Evolutionary conservation across 2,888 invertebrate genomes (phyloP), one percentile per base, ranked within the genome.

Genomic region (Orthosia gothica): DNA sequence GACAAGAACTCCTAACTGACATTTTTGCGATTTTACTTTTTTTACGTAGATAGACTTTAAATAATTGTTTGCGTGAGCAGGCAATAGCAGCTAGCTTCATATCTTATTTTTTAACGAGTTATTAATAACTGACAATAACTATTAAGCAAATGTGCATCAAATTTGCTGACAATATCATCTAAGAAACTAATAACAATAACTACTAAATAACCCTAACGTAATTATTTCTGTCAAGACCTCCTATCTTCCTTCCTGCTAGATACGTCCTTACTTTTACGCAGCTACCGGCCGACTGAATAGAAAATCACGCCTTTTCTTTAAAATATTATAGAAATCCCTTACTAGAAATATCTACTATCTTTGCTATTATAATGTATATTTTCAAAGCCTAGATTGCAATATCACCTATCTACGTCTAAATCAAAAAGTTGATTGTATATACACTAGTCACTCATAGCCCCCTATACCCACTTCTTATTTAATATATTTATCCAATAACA

Each of bases 391-490:
- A 68, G 26, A 1, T 40, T 45, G 65, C 66, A 69, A 61, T 61
- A 69, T 69, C 61, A 69, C 52, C 69, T 69, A 69, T 61, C 61
- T 61, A 69, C 61, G 69, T n/a, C 45, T 69, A 69, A 61, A 69
- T 69, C 52, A 69, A 67, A 67, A 63, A 63, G 26, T 26, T 63
- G 63, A 49, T 63, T 49, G 49, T 63, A 50, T 63, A 49, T 54
- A 54, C 20, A 65, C 65, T 65, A 65, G 54, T 65, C 65, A 5
- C 54, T 40, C 20, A 65, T 20, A 65, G 15, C 20, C 61, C 4
- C 45, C 20, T 7, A 61, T 61, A 61, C 61, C 59, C 40, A 15
- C 61, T 61, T 45, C 64, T 20, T 54, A 65, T 64, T 16, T 65
- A 65, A 54, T 54, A 52, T 52, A 52, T n/a, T n/a, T n/a, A 64